Evolutionary conservation across 2,888 invertebrate genomes (phyloP), one percentile per base, ranked within the genome.

Genomic region (Cyaniris semiargus): DNA sequence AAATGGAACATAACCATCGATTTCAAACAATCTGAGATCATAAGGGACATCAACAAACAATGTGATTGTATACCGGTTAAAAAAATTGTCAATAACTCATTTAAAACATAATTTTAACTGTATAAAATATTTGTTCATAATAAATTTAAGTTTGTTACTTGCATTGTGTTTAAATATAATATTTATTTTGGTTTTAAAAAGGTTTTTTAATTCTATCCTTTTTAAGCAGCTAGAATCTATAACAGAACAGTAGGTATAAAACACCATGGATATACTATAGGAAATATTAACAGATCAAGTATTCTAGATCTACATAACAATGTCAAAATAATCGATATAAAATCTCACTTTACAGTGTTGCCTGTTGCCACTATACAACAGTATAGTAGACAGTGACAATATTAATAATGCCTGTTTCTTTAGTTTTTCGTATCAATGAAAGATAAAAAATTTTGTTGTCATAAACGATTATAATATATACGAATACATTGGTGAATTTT

Each of bases 91-190:
- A n/a, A 60, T 2, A 60, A 23, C 23, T 23, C 3, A 21, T 58
- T 60, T 38, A 3, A 23, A 60, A 21, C 23, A 58, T 58, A 1
- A 53, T 53, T 53, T 18, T 18, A 53, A 53, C 18, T 53, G 13
- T 13, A 10, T 60, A 23, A 10, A 60, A 60, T 23, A 60, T 60
- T 60, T 23, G 23, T 60, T 60, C 21, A 60, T 21, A 60, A 21
- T 21, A 8, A 58, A 58, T 21, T 58, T 58, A 1, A 60, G 15
- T 66, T 66, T 66, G 6, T 31, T 27, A 66, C 10, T 23, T 60
- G 27, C 66, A 27, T 27, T 27, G 27, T 66, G 66, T 66, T 66
- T 13, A 66, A 66, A 66, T 66, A 66, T 58, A 58, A 66, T 66
- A 66, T 66, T 66, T 27, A 66, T 31, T 66, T 27, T 66, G 27